phyloP scores from a whole-genome alignment of 2,888 invertebrate genomes.

The Ennomos erosarius region DNA sequence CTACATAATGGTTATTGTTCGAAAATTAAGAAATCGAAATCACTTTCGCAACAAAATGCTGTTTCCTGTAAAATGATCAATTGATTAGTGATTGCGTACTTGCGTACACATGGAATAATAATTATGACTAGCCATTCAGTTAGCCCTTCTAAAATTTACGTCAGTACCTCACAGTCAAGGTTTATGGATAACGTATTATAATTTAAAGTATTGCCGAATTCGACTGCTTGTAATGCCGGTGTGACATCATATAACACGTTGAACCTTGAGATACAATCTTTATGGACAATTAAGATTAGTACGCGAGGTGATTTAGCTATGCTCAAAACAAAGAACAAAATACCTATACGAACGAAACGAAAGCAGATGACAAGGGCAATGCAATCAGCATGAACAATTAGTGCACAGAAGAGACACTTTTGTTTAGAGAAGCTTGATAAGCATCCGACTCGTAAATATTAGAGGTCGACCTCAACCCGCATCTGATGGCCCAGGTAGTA shows the following conservation, averaged over 20 bases:
- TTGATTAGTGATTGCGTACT: background rate
- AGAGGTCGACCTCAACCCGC: conserved; percentile 34
- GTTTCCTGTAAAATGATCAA: background rate
- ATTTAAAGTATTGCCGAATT: conserved; percentile 37
- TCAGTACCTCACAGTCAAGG: conserved; percentile 25
- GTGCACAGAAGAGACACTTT: background rate
- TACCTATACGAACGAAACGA: too few relatives aligned
- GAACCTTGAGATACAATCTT: conserved; percentile 54
- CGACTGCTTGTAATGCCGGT: conserved; percentile 46
- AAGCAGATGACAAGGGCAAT: too few relatives aligned
- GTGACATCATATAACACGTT: conserved; percentile 58
- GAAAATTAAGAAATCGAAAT: background rate
- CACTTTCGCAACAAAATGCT: conserved; percentile 1
- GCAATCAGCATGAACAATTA: too few relatives aligned
- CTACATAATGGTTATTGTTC: conserved; percentile 1
- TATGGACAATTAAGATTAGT: conserved; percentile 39
- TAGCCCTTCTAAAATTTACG: conserved; percentile 5
- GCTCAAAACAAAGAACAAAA: conserved; percentile 2
- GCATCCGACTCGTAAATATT: conserved; percentile 14
- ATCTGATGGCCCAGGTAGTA: conserved; percentile 12
- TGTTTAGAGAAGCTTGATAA: conserved; percentile 7
- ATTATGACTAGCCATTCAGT: too few relatives aligned
- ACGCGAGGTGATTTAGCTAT: conserved; percentile 28
- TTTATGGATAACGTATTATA: conserved; percentile 13
- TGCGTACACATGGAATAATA: too few relatives aligned